Evolutionary conservation across 2,888 invertebrate genomes (phyloP), one percentile per base, ranked within the genome.

Genomic region (Leistus spinibarbis): DNA sequence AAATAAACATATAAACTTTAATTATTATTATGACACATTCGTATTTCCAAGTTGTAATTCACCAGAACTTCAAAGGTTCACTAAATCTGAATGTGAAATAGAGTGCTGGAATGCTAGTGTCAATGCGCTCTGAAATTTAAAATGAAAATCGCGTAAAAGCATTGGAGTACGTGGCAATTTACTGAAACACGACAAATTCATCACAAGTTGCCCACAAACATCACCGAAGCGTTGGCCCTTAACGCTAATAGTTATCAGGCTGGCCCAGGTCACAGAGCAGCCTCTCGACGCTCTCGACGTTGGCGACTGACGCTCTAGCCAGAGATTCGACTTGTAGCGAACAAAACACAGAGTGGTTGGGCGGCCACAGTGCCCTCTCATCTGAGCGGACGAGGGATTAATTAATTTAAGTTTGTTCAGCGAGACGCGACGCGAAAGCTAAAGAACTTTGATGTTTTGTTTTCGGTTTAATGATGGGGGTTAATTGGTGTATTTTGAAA

Each of bases 361-460:
- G 54, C 70, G 40, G 62, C 70, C 60, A 53, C 63, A 53, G 62
- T 70, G 53, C 70, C 70, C 70, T 70, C 70, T 40, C 0, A 40
- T 40, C 40, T 72, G 64, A 56, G 65, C 13, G 66, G 60, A 27
- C 66, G 40, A 40, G 27, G 72, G 66, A 72, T 66, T 72, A 72
- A 66, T 72, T 72, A 72, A 72, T 72, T 72, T 72, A 56, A 66
- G 72, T 72, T 72, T 72, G 72, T 72, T 66, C 16, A 66, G 54
- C 23, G 56, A 27, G 20, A 24, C 64, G 66, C n/a, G n/a, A n/a
- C n/a, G n/a, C n/a, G n/a, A n/a, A n/a, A n/a, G n/a, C 72, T 72
- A 57, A 65, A 72, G 72, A 66, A 72, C 72, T 72, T 72, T 70
- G 63, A 70, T 70, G 70, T 70, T 70, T 70, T 72, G 65, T 72